Base-by-base conservation (phyloP, 2,113 vertebrate genomes). In the Okapia johnstoni region DNA sequence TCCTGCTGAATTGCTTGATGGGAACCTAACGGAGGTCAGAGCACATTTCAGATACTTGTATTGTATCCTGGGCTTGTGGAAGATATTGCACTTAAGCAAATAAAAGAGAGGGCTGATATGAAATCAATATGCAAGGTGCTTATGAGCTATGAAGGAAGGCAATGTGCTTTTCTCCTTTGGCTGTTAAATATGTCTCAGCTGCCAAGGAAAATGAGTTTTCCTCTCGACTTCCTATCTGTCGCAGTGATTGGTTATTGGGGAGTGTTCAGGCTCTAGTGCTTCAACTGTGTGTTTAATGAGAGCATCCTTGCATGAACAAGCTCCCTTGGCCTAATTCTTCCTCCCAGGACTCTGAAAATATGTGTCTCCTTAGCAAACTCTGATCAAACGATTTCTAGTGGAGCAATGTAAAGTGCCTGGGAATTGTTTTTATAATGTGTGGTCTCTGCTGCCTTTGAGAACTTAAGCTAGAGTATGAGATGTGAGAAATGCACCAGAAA, bases 121-220 rank as follows among this genome's bases (percentile, higher is more conserved):
- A 94, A 98, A 97, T 97, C 84, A 89, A 73, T 73, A 46, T 86
- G 54, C 96, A 97, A 96, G 11, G n/a, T 81, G 16, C 92, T 61
- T 76, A 15, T 97, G 96, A 98, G 43, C 94, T 86, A 11, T 58
- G 81, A 88, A 76, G 30, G 97, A 92, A 96, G 84, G 40, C 43
- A 55, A 63, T 93, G 91, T 6, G 84, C 60, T 76, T 98, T 97
- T 70, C 84, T 95, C 73, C 94, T 89, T 86, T 94, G 94, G 90
- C 76, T 98, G 28, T 91, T 91, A 96, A 90, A 73, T 94, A 92
- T 28, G 13, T 90, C 94, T 94, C 36, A 36, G 55, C 92, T 93
- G 90, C 97, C 93, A 96, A 70, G 16, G 70, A 97, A 96, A 96
- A 97, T 96, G 89, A 86, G 58, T 98, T 94, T 94, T 43, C 50